Percentiles rank a stretch among this genome's conserved stretches.
Evolutionary conservation across 2,888 invertebrate genomes (phyloP).

Genomic region (Dinocampus coccinellae): DNA sequence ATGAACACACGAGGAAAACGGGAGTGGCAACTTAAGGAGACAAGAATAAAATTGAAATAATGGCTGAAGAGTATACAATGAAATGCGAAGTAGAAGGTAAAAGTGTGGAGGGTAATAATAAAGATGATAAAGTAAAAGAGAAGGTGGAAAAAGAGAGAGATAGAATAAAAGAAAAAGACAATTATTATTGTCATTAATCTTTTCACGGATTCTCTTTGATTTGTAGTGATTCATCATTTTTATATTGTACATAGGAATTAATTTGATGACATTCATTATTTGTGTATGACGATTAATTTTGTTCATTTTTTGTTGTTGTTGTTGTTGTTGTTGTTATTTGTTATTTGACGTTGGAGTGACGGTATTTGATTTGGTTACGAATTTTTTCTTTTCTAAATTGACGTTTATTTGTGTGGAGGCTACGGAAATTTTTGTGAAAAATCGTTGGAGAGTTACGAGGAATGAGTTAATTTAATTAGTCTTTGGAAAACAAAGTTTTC

Average conservation of each 20-base stretch:
- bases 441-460: neutral
- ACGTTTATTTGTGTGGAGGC: neutral
- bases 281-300: neutral
- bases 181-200: neutral
- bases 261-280: neutral
- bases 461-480: slow-evolving; percentile 35
- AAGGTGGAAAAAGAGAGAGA: no score
- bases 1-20: neutral
- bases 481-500: slow-evolving; percentile 36
- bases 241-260: neutral
- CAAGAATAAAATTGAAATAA: neutral
- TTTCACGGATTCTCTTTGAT: neutral
- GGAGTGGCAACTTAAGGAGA: neutral
- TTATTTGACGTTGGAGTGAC: neutral
- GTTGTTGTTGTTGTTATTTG: no score
- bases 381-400: slow-evolving; percentile 6
- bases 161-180: neutral
- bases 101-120: neutral
- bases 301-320: no score
- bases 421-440: neutral
- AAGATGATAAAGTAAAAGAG: neutral
- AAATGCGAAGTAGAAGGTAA: neutral
- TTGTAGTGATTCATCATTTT: neutral
- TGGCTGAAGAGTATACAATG: neutral
- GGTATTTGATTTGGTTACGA: neutral